Base-by-base conservation (phyloP, 1,140 invertebrate genomes). In the Polypedilum pembai region DNA sequence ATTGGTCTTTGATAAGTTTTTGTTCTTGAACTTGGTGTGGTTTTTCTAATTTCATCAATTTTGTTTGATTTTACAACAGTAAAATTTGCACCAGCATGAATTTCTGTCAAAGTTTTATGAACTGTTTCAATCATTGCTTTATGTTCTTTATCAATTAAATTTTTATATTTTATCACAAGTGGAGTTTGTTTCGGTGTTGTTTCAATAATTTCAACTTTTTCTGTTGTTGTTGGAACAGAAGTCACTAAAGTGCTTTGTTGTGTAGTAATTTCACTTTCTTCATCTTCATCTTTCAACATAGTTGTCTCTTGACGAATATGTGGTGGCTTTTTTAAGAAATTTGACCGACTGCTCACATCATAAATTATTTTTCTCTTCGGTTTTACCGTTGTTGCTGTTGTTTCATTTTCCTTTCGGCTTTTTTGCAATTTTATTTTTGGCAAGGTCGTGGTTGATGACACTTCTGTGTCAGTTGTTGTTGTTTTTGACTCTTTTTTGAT, bases 51-150 rank as follows among this genome's bases (percentile, higher is more conserved):
- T 20, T 69, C 65, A 7, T 69, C 12, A 5, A 69, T 18, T 69
- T 18, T 21, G 2, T 18, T 7, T 18, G 17, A 4, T 20, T 18
- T 21, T 18, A 69, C 65, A 20, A 69, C 18, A 18, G 17, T 69
- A 7, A 20, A 10, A 20, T 69, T 18, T 20, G 17, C 65, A 10
- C 65, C 65, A 69, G 65, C 17, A 69, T 69, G 65, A 69, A 69
- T 18, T 18, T 17, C 65, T 18, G 17, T 20, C 1, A 69, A 18
- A 8, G 65, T 20, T 69, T 69, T 69, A 20, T 18, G 65, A 7
- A 69, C 17, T 20, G 18, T 69, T 18, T 69, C 65, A 69, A 69
- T 69, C 65, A 69, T 69, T 69, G 20, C n/a, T 18, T 69, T 69
- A 18, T 69, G 65, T 20, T 69, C 65, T 18, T 18, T 69, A 18